Evolutionary conservation across 2,797 vertebrate genomes (phyloP).

Genomic region (Simalia tracyae): DNA sequence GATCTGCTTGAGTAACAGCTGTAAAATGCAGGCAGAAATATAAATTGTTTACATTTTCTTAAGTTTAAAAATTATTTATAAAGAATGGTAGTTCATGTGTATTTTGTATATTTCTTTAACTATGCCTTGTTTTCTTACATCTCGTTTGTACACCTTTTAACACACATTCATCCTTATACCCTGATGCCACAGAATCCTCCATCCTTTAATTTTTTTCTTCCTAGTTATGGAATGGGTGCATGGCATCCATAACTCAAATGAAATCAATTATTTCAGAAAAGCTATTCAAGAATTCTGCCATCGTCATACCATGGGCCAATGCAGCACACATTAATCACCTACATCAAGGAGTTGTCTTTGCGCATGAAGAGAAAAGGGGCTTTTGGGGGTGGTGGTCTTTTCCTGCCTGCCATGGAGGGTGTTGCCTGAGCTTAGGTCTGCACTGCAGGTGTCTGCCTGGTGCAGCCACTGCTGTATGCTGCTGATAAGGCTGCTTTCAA

Average conservation of each 20-base stretch:
- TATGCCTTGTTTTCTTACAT: background rate
- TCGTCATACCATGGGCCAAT: background rate
- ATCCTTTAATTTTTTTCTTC: background rate
- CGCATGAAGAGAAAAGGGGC: background rate
- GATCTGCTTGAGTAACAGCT: constrained; percentile 23
- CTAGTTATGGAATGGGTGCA: background rate
- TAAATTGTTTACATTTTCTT: constrained; percentile 23
- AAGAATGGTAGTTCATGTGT: background rate
- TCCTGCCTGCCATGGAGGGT: constrained; percentile 38
- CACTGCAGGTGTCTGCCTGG: constrained; percentile 25
- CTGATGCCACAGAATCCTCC: background rate
- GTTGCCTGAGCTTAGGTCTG: constrained; percentile 24
- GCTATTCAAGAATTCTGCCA: constrained; percentile 30
- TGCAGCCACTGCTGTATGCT: background rate
- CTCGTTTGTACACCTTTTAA: background rate
- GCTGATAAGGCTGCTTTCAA: constrained; percentile 12
- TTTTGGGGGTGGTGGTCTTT: background rate
- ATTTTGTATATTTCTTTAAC: background rate
- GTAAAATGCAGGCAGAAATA: constrained; percentile 37
- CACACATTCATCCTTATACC: no score
- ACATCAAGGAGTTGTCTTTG: background rate
- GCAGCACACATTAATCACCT: background rate
- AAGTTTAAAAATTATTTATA: constrained; percentile 30
- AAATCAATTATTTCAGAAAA: background rate
- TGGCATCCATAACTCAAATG: background rate